phyloP scores from a whole-genome alignment of 1,140 invertebrate species.

The Chelonus insularis region DNA sequence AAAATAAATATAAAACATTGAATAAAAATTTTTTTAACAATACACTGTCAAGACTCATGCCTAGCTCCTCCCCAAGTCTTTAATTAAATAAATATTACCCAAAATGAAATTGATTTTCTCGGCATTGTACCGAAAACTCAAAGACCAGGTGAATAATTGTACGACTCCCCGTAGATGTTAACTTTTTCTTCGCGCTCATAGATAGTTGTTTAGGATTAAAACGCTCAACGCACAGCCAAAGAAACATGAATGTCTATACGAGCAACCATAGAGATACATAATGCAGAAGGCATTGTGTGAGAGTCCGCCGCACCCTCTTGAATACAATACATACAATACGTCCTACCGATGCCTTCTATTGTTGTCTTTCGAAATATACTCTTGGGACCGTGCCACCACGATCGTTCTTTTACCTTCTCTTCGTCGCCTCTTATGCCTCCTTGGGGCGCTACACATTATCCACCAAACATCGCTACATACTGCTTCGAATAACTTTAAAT shows the following conservation, averaged over 20 bases:
- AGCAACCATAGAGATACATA: slow-evolving; percentile 48
- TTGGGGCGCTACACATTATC: slow-evolving; percentile 27
- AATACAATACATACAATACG: slow-evolving; percentile 45
- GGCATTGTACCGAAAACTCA: no score
- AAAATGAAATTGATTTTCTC: no score
- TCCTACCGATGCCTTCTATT: slow-evolving; percentile 51
- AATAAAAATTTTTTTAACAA: no score
- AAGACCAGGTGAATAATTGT: no score
- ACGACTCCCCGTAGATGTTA: no score
- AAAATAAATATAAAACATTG: no score
- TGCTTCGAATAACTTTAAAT: no score
- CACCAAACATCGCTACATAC: no score
- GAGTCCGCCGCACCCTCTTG: slow-evolving; percentile 40
- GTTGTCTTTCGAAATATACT: slow-evolving; percentile 49
- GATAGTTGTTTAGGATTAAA: neutral
- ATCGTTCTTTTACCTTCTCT: neutral
- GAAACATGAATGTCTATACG: slow-evolving; percentile 21
- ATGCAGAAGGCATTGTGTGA: slow-evolving; percentile 53
- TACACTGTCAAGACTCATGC: no score
- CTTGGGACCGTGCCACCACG: slow-evolving; percentile 37
- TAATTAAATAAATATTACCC: no score
- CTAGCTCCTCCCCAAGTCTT: no score
- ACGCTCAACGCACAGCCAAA: slow-evolving; percentile 9
- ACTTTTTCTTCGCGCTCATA: no score
- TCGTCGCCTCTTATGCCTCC: slow-evolving; percentile 21